Base-by-base conservation (phyloP, 2,888 invertebrate genomes). In the Thyatira batis region DNA sequence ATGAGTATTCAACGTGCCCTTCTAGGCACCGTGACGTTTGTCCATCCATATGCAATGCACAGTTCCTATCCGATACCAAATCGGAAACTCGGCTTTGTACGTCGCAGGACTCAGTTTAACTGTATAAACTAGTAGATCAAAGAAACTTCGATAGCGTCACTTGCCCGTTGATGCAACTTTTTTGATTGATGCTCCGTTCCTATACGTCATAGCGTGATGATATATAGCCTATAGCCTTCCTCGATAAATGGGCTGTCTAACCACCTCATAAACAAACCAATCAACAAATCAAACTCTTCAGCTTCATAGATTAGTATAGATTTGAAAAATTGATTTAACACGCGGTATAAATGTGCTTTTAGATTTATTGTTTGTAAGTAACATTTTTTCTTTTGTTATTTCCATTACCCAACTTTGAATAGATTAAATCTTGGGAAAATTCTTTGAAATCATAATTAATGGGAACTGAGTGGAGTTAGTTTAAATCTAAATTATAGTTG, bases 401-500 rank as follows among this genome's bases (percentile, higher is more conserved):
- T 39, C 39, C 39, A 39, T 39, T 39, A 39, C 8, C 13, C 5
- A 39, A 17, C 39, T 11, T 23, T 5, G 0, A 39, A 17, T 8
- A 39, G 39, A 39, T 39, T 17, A n/a, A 39, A 39, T 39, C 39
- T 39, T 39, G 39, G 13, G 39, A 39, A 39, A 39, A 39, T 39
- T 39, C 39, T 17, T 17, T 39, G 39, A 39, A 39, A 17, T 39
- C 17, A 39, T 39, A 39, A 39, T 39, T 39, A n/a, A 39, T 39
- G 39, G 39, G 39, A 39, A 39, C 17, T 25, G 25, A 21, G 46
- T 11, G 10, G 27, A 23, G 23, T 46, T 46, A 46, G n/a, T 25
- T 49, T 62, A 59, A 56, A 69, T 57, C 57, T 50, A 60, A 69
- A 64, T 61, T 57, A 62, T 51, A 61, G 51, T 56, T 54, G 48